Base-by-base conservation (phyloP, 2,888 invertebrate genomes). In the Mimachlamys varia region DNA sequence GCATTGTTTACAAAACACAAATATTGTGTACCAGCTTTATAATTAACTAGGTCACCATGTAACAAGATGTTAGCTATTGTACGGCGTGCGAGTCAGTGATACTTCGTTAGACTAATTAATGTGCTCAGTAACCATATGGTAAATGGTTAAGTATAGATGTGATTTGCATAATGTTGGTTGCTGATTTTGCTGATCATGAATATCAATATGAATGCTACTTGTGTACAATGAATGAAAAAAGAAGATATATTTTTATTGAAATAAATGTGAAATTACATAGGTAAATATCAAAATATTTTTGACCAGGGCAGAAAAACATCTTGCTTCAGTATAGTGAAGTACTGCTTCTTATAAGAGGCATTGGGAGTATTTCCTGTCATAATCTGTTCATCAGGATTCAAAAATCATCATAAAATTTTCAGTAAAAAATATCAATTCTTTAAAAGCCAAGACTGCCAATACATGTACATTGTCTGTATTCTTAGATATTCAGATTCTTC, bases 141-240 rank as follows among this genome's bases (percentile, higher is more conserved):
- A 76, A 76, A 76, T 76, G 76, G 76, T 76, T 76, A 27, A 27
- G 76, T 76, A 33, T 76, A 76, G 76, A 76, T 76, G 76, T 27
- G 76, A 76, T 76, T 76, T 76, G 76, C 76, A 76, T 76, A 76
- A 76, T 33, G 76, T 76, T 76, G 76, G 27, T 76, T 76, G 76
- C 76, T 76, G 76, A 76, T 76, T 2, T 76, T 76, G 76, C 76
- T 76, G 76, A 76, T 76, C 10, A 76, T 76, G 76, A 76, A 76
- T 76, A 76, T 76, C 76, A 76, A 58, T 58, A 58, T 58, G 22
- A 58, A 58, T 58, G 58, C 58, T 58, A 58, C 58, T 58, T 76
- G 76, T 76, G 22, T 76, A 76, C 76, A 76, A 76, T 76, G 76
- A 76, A 76, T 76, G 33, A 76, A 10, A 76, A 76, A 76, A 10